Evolutionary conservation across 2,113 vertebrate genomes (phyloP).

Genomic region (Corydoras maculifer): DNA sequence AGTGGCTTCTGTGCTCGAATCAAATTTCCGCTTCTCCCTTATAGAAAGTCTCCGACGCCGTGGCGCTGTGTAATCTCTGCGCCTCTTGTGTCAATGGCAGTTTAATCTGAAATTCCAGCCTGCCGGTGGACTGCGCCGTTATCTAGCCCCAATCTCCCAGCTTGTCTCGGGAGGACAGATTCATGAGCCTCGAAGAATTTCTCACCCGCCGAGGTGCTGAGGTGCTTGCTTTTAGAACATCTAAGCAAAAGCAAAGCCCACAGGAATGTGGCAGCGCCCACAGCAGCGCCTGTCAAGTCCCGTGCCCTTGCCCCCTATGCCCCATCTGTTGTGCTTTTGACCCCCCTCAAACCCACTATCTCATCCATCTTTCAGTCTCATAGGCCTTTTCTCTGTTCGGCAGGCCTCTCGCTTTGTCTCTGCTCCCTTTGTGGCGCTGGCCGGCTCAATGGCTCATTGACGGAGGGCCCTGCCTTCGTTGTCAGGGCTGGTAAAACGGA

Average conservation of each 20-base stretch:
- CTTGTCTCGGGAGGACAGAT: background rate
- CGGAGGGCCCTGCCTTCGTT: too few relatives aligned
- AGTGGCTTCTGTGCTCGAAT: background rate
- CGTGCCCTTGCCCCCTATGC: background rate
- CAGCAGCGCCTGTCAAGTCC: background rate
- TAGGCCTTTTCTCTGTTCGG: background rate
- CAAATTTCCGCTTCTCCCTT: constrained; percentile 2
- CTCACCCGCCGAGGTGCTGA: background rate
- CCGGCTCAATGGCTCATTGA: too few relatives aligned
- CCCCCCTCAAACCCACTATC: constrained; percentile 27
- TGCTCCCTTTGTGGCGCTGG: constrained; percentile 31
- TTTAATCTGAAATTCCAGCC: constrained; percentile 8
- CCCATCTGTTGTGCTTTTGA: constrained; percentile 29
- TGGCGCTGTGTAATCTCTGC: background rate
- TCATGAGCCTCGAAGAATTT: background rate
- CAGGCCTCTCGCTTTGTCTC: constrained; percentile 15
- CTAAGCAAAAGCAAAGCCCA: background rate
- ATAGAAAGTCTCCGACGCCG: background rate
- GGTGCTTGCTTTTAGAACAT: background rate
- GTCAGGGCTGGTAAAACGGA: too few relatives aligned
- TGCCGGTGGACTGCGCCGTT: background rate
- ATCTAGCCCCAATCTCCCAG: background rate
- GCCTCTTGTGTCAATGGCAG: background rate
- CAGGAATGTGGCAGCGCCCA: constrained; percentile 32
- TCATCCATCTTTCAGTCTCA: constrained; percentile 32